Base-by-base conservation (phyloP, 1,140 invertebrate species). In the Cataglyphis hispanica region DNA sequence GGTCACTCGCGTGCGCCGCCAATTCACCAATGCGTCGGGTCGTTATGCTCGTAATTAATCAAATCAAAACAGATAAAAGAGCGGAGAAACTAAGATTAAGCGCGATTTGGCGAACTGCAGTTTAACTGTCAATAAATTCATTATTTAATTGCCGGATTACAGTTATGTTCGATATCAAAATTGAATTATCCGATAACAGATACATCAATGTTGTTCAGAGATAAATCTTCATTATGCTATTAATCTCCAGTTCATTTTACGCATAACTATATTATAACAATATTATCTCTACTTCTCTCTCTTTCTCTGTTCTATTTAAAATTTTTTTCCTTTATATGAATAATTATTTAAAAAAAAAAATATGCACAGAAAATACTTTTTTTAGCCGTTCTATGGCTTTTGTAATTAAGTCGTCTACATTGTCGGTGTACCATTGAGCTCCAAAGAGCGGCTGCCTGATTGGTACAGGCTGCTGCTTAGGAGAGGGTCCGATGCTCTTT, bases 1-100 rank as follows among this genome's bases (percentile, higher is more conserved):
- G 61, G 67, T 46, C 72, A 76, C 50, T 25, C 31, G 25, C 19
- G 27, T 66, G 53, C 19, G 7, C 61, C 19, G 25, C 40, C 66
- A 63, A 85, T 85, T 74, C 50, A 63, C 60, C 69, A 53, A 88
- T 77, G 37, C 60, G n/a, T 11, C 25, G 37, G 34, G 27, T 84
- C 43, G 40, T 84, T 53, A 70, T 19, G 27, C 37, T 16, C 63
- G 63, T 72, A 69, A 83, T 83, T 83, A 83, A 37, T 25, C 56
- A 61, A 46, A 80, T 80, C 31, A n/a, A 80, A 56, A 40, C 13
- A 13, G 22, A 34, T 34, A n/a, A 0, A 13, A n/a, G 27, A 25
- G 2, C 5, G 19, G 1, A 22, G 5, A 40, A 25, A 2, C 2
- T 56, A 69, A 80, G 69, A 80, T 69, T 80, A 69, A 37, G 43